Evolutionary conservation across 23 tunicate genomes (phyloP).

Genomic region (Oikopleura dioica): DNA sequence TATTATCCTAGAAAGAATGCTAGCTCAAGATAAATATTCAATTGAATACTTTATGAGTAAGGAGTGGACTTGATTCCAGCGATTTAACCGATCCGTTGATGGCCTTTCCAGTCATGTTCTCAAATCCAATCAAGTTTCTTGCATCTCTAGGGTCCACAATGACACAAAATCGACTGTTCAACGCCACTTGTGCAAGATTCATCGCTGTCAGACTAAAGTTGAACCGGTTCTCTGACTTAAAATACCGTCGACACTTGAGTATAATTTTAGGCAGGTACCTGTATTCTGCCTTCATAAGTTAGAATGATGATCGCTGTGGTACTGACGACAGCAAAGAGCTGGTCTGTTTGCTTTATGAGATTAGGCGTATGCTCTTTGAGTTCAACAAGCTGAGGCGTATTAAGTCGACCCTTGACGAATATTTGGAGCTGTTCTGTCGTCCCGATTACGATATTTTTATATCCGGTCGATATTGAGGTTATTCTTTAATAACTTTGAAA

Average conservation of each 20-base stretch:
- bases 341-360: neutral
- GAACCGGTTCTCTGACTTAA: neutral
- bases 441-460: neutral
- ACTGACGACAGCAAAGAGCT: neutral
- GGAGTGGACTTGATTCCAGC: too few relatives aligned
- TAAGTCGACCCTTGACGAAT: neutral
- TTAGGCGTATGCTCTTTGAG: neutral
- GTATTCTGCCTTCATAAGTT: neutral
- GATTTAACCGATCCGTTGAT: too few relatives aligned
- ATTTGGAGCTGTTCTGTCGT: neutral
- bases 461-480: neutral
- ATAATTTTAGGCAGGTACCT: neutral
- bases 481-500: too few relatives aligned
- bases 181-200: too few relatives aligned
- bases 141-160: neutral
- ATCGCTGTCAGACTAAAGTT: too few relatives aligned
- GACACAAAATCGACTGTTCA: too few relatives aligned
- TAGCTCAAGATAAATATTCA: too few relatives aligned
- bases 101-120: too few relatives aligned
- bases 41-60: too few relatives aligned
- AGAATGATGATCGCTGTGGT: neutral
- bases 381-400: neutral
- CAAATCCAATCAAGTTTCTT: neutral
- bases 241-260: neutral
- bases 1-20: too few relatives aligned